phyloP scores from a whole-genome alignment of 23 tunicate genomes.

The Botrylloides violaceus region DNA sequence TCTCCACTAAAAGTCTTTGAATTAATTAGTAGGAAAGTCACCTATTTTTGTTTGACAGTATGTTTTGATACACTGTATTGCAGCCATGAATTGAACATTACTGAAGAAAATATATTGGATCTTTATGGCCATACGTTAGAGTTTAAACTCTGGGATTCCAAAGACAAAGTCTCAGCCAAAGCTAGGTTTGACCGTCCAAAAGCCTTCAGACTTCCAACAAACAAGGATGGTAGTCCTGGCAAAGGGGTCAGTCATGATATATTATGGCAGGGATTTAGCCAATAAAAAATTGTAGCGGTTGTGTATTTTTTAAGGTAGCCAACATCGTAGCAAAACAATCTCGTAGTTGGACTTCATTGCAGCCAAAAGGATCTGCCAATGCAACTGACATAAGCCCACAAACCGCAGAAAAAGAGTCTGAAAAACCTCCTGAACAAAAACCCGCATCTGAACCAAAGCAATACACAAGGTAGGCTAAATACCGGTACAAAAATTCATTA shows the following conservation, averaged over 20 bases:
- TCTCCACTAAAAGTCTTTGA: no score
- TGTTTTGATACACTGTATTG: no score
- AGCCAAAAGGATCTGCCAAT: constrained; percentile 42
- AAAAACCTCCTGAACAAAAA: constrained; percentile 7
- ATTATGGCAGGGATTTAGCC: no score
- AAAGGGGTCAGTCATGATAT: constrained; percentile 31
- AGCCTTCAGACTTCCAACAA: constrained; percentile 78
- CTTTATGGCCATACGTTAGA: constrained; percentile 56
- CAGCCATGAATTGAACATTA: constrained; percentile 63
- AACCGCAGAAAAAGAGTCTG: constrained; percentile 1
- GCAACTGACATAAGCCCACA: not conserved
- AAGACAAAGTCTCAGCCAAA: constrained; percentile 76
- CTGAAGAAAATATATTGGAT: constrained; percentile 36
- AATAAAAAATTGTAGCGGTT: no score
- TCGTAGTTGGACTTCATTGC: constrained; percentile 50
- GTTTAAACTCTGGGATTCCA: constrained; percentile 60
- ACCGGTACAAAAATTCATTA: no score
- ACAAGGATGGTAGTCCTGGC: constrained; percentile 44
- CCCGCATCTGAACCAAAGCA: not conserved
- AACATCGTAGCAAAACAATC: constrained; percentile 62
- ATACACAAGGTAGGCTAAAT: no score
- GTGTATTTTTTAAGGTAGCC: constrained; percentile 32
- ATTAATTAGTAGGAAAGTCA: no score
- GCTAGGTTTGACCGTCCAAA: constrained; percentile 78
- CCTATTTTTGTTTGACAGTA: no score